A percentile compares a stretch with the other conserved stretches of the same genome.
phyloP scores from a whole-genome alignment of 2,113 vertebrate genomes.

The Rhizomys pruinosus region DNA sequence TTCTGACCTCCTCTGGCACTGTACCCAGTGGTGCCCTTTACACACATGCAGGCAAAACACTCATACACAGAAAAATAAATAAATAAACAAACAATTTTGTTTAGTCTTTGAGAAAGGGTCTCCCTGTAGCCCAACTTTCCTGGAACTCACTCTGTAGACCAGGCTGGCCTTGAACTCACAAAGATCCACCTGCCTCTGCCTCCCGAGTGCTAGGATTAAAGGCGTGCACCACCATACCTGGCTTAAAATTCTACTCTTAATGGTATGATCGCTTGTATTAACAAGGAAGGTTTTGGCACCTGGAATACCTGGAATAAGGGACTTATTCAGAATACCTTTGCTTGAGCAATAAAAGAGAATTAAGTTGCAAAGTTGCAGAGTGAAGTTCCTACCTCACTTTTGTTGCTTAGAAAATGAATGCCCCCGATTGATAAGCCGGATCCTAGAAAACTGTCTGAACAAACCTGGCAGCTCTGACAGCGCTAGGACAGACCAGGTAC shows the following conservation, averaged over 20 bases:
- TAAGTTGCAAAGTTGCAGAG: background rate
- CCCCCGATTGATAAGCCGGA: background rate
- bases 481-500: background rate
- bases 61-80: no score
- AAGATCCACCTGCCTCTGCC: no score
- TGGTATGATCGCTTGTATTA: background rate
- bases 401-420: constrained; percentile 50
- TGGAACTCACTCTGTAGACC: no score
- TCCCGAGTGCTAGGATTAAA: no score
- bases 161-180: no score
- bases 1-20: no score
- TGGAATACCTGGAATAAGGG: background rate
- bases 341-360: constrained; percentile 23
- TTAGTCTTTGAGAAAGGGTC: no score
- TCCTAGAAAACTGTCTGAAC: constrained; percentile 6
- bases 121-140: no score
- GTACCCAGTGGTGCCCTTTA: no score
- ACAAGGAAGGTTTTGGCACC: background rate
- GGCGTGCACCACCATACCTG: no score
- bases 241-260: constrained; percentile 8
- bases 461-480: background rate
- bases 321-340: background rate
- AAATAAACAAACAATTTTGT: no score
- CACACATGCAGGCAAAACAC: no score
- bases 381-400: constrained; percentile 16